A percentile compares a stretch with the other conserved stretches of the same genome.
Conservation (phyloP, 2,797 vertebrate genomes). For the Coregonus ussuriensis region DNA sequence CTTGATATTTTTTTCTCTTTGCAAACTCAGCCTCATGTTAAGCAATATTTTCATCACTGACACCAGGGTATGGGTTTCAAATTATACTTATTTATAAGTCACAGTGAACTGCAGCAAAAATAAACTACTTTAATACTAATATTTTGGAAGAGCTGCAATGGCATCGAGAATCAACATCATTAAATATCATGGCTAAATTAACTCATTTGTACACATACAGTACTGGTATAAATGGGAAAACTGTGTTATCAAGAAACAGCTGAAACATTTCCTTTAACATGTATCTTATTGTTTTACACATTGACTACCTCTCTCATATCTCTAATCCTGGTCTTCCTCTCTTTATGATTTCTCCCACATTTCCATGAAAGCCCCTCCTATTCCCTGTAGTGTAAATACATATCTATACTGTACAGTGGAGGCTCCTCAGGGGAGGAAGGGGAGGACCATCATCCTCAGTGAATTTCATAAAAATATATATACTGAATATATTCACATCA, state of each 20-base stretch:
- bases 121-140: not conserved
- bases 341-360: too few relatives aligned
- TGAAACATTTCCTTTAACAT: too few relatives aligned
- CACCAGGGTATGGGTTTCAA: conserved; percentile 12
- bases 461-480: too few relatives aligned
- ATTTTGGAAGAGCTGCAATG: not conserved
- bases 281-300: too few relatives aligned
- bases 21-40: conserved; percentile 28
- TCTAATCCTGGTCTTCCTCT: too few relatives aligned
- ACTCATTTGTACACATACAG: not conserved
- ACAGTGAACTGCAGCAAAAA: not conserved
- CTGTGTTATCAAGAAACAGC: not conserved
- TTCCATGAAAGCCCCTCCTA: too few relatives aligned
- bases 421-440: too few relatives aligned
- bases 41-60: conserved; percentile 12
- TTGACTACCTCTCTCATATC: too few relatives aligned
- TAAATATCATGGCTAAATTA: not conserved
- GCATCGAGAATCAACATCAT: not conserved
- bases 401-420: too few relatives aligned
- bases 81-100: not conserved
- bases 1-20: conserved; percentile 46
- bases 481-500: too few relatives aligned
- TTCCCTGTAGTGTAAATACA: too few relatives aligned
- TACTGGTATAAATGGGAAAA: not conserved
- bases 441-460: too few relatives aligned